Percentiles rank a stretch among this genome's conserved stretches.
These are phyloP conservation scores for Coleophora flavipennella DNA, from an alignment of 2,888 invertebrate genomes.

Conservation along the genomic window DNA sequence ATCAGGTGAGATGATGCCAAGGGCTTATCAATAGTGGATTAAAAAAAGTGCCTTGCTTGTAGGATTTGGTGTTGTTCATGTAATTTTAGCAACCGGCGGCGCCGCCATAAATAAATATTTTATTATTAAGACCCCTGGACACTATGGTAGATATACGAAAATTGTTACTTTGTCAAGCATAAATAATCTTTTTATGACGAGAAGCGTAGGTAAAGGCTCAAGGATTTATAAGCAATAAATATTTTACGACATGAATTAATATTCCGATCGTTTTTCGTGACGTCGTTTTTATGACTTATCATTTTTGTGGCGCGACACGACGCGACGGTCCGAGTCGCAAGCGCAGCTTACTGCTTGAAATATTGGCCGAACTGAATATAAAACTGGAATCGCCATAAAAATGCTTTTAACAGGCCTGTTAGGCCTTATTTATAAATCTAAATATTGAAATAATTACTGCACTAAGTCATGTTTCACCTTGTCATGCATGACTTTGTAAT, in stretches of 20 bases:
- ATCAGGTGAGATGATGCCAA: too few relatives aligned
- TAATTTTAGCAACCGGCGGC: slow-evolving; percentile 45
- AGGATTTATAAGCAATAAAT: slow-evolving; percentile 73
- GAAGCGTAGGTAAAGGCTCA: slow-evolving; percentile 71
- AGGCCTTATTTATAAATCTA: slow-evolving; percentile 55
- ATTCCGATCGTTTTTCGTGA: slow-evolving; percentile 72
- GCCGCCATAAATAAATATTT: slow-evolving; percentile 62
- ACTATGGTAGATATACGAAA: slow-evolving; percentile 67
- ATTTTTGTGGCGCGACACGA: slow-evolving; percentile 63
- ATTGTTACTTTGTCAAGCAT: slow-evolving; percentile 69
- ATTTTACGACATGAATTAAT: slow-evolving; percentile 73
- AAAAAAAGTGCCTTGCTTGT: slow-evolving; percentile 18
- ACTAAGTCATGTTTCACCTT: slow-evolving; percentile 26
- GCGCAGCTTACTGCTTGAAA: slow-evolving; percentile 48
- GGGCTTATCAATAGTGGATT: too few relatives aligned
- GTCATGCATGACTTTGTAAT: slow-evolving; percentile 19
- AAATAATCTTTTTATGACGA: slow-evolving; percentile 73
- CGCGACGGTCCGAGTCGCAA: slow-evolving; percentile 37
- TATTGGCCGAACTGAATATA: slow-evolving; percentile 55
- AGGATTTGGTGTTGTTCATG: slow-evolving; percentile 16
- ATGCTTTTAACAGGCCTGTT: slow-evolving; percentile 55
- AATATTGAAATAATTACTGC: slow-evolving; percentile 50
- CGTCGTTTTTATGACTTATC: slow-evolving; percentile 72
- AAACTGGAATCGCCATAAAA: slow-evolving; percentile 59
- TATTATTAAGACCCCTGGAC: slow-evolving; percentile 60